Conservation (phyloP, 2,797 vertebrate genomes). For the Enteromius viviparus region DNA sequence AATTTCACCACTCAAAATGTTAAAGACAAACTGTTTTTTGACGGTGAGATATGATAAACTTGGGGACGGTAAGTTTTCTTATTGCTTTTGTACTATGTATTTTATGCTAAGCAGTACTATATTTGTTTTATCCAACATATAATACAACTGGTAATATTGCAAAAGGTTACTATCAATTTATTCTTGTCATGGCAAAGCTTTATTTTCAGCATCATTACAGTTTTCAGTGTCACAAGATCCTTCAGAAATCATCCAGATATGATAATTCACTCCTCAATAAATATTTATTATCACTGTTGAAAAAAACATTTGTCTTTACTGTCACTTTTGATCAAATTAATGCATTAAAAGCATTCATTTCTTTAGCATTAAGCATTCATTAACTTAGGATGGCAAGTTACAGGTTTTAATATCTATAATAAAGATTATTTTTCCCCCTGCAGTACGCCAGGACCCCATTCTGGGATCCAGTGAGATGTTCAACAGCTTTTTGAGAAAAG, state of each 20-base stretch:
- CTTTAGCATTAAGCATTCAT: not conserved
- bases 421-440: not conserved
- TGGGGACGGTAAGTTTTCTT: not conserved
- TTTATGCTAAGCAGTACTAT: not conserved
- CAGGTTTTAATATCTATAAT: not conserved
- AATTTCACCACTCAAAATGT: not conserved
- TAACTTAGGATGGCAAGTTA: not conserved
- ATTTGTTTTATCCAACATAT: not conserved
- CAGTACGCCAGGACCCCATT: constrained; percentile 93
- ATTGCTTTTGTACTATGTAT: not conserved
- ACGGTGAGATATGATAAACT: not conserved
- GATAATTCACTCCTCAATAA: not conserved
- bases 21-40: not conserved
- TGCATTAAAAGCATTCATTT: not conserved
- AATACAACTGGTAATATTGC: not conserved
- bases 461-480: constrained; percentile 93
- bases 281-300: not conserved
- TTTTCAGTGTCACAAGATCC: not conserved
- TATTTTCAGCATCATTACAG: not conserved
- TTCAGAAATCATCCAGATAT: not conserved
- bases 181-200: not conserved
- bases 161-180: not conserved
- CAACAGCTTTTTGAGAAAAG: constrained; percentile 95
- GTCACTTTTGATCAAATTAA: not conserved
- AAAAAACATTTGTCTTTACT: not conserved